These are phyloP conservation scores for Rhamphomyia laevipes DNA, from an alignment of 2,888 invertebrate genomes.

Conservation along the genomic window DNA sequence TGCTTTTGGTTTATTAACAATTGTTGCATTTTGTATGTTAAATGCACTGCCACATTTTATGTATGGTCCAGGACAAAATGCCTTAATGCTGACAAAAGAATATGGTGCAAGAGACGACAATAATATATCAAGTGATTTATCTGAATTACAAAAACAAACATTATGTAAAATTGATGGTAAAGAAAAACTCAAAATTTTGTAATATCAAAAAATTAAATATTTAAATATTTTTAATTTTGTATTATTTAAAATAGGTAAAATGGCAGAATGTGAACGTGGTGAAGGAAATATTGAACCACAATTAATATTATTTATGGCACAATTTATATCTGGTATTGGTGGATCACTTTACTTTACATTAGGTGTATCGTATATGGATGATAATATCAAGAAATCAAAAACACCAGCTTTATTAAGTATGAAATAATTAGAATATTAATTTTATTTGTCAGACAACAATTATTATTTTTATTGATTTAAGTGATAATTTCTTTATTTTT, in stretches of 20 bases:
- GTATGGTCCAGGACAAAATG: conserved; percentile 56
- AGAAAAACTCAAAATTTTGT: not conserved
- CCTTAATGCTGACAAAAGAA: conserved; percentile 48
- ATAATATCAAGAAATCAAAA: conserved; percentile 61
- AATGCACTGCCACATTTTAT: conserved; percentile 56
- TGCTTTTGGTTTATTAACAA: conserved; percentile 45
- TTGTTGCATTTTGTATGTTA: conserved; percentile 52
- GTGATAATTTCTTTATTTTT: too few species aligned
- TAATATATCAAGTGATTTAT: conserved; percentile 37
- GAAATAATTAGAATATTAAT: conserved; percentile 19
- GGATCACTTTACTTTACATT: conserved; percentile 56
- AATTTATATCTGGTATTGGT: conserved; percentile 59
- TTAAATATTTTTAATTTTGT: not conserved
- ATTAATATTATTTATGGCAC: conserved; percentile 51
- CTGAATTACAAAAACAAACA: conserved; percentile 41
- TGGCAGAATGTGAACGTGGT: conserved; percentile 39
- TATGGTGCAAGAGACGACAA: conserved; percentile 39
- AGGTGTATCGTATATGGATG: conserved; percentile 63
- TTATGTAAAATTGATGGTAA: conserved; percentile 40
- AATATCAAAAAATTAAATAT: not conserved
- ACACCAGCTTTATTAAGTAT: conserved; percentile 58
- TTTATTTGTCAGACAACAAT: not conserved
- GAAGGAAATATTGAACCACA: conserved; percentile 51
- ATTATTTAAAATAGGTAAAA: conserved; percentile 12
- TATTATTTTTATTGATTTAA: not conserved